Conservation (phyloP, 1,140 invertebrate genomes). For the Drosophila hydei region DNA sequence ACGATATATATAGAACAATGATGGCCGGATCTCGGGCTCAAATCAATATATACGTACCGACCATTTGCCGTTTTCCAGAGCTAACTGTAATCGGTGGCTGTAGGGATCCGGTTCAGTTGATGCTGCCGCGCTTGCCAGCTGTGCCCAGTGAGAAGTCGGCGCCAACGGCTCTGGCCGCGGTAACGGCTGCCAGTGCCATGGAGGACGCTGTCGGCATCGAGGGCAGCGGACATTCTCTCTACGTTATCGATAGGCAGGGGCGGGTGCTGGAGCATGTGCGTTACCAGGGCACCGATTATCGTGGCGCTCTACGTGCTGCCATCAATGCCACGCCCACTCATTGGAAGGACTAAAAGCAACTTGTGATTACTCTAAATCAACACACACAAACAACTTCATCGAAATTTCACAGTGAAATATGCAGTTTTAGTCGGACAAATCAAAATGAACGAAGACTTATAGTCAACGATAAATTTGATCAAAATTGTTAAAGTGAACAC, state of each 20-base stretch:
- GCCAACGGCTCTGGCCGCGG: background rate
- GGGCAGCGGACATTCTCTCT: slow-evolving; percentile 39
- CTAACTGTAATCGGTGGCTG: slow-evolving; percentile 2
- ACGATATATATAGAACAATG: background rate
- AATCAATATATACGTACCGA: slow-evolving; percentile 47
- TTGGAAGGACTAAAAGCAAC: slow-evolving; percentile 7
- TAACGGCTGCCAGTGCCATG: background rate
- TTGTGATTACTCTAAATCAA: background rate
- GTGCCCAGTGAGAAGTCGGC: background rate
- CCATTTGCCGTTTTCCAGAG: slow-evolving; percentile 46
- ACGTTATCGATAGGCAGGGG: slow-evolving; percentile 42
- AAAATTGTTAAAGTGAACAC: slow-evolving; percentile 3
- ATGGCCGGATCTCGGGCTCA: slow-evolving; percentile 21
- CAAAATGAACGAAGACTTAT: background rate
- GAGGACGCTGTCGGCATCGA: slow-evolving; percentile 9
- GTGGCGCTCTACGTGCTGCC: slow-evolving; percentile 41
- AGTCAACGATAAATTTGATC: background rate
- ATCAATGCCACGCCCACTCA: slow-evolving; percentile 22
- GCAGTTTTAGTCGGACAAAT: background rate
- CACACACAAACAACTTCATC: background rate
- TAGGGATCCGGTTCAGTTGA: slow-evolving; percentile 7
- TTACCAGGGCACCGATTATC: slow-evolving; percentile 58
- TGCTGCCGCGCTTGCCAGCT: slow-evolving; percentile 4
- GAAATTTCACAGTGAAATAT: background rate
- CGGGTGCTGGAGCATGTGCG: slow-evolving; percentile 53